These are phyloP conservation scores for Nannoperca obscura DNA, from an alignment of 2,797 vertebrate species.

Conservation along the genomic window DNA sequence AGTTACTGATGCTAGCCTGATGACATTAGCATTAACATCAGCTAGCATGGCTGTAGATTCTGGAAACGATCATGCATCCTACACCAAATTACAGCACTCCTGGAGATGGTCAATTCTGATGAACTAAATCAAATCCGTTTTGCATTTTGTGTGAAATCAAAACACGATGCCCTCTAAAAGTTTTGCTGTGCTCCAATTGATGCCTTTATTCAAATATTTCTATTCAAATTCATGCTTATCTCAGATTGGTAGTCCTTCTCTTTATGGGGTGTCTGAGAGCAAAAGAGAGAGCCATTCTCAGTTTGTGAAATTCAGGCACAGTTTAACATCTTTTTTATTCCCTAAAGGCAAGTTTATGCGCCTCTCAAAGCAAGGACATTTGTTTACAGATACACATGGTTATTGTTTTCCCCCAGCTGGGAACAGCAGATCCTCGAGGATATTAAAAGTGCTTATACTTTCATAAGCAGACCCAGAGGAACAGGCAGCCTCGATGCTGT, in stretches of 20 bases:
- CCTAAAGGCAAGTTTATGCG: conserved; percentile 34
- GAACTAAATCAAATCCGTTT: neutral
- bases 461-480: conserved; percentile 55
- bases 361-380: conserved; percentile 45
- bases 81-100: too few species aligned
- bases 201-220: conserved; percentile 2
- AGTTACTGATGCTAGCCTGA: neutral
- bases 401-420: conserved; percentile 57
- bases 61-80: neutral
- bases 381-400: conserved; percentile 43
- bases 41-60: neutral
- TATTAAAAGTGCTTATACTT: conserved; percentile 60
- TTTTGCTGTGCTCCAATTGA: neutral
- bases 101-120: neutral
- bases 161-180: neutral
- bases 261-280: neutral
- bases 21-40: neutral
- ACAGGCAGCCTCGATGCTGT: neutral
- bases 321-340: conserved; percentile 23
- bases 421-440: conserved; percentile 51
- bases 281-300: conserved; percentile 6
- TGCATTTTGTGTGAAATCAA: neutral
- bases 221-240: neutral
- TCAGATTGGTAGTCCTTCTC: neutral
- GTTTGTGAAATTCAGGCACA: conserved; percentile 19